Percentiles rank a stretch among this genome's conserved stretches.
These are phyloP conservation scores for Thumatha senex DNA, from an alignment of 2,888 invertebrate species.

Conservation along the genomic window DNA sequence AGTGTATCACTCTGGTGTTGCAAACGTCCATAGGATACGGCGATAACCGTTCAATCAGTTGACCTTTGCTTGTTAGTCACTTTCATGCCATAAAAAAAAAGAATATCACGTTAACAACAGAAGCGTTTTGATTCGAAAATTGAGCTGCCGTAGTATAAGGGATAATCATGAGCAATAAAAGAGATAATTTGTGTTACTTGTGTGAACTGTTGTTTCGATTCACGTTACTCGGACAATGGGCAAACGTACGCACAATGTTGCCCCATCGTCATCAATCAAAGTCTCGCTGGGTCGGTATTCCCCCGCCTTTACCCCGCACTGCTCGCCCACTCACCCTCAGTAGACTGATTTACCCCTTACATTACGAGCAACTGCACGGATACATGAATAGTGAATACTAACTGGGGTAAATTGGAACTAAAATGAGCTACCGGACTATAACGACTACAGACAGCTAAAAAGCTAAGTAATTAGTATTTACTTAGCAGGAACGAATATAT, in stretches of 20 bases:
- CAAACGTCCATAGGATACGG: too few species aligned
- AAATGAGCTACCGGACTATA: conserved; percentile 19
- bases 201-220: conserved; percentile 74
- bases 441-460: conserved; percentile 5
- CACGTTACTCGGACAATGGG: conserved; percentile 71
- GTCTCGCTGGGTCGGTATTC: conserved; percentile 37
- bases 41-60: too few species aligned
- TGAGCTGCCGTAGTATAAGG: conserved; percentile 39
- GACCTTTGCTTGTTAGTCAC: too few species aligned
- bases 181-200: conserved; percentile 59
- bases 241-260: conserved; percentile 62
- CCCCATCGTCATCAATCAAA: conserved; percentile 74
- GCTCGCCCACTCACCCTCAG: conserved; percentile 47
- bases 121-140: conserved; percentile 28
- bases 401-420: conserved; percentile 34
- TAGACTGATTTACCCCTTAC: conserved; percentile 52
- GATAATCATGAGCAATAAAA: conserved; percentile 61
- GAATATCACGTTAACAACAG: too few species aligned
- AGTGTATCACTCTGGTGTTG: too few species aligned
- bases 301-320: conserved; percentile 13
- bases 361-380: conserved; percentile 54
- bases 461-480: conserved; percentile 12
- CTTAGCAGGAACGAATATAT: conserved; percentile 8
- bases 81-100: too few species aligned
- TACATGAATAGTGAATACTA: conserved; percentile 25